Evolutionary conservation across 2,113 vertebrate species (phyloP).

Genomic region (Carollia perspicillata): DNA sequence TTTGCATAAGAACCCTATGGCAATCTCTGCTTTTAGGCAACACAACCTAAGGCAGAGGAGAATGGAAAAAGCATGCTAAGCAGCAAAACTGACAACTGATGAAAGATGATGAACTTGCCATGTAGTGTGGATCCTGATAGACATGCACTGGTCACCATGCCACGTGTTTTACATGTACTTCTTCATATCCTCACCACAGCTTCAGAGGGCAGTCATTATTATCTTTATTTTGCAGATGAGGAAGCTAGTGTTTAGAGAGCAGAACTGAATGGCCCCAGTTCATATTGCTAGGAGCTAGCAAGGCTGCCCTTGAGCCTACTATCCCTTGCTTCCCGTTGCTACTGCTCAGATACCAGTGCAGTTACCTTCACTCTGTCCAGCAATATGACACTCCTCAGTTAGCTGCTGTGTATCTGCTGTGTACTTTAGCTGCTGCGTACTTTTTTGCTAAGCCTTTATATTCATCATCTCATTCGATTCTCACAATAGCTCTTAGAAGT

Average conservation of each 20-base stretch:
- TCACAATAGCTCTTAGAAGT: not conserved
- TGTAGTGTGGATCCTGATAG: rapidly evolving
- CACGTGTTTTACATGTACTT: not conserved
- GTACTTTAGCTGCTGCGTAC: not conserved
- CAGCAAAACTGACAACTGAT: not conserved
- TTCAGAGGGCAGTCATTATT: not conserved
- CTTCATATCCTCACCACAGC: not conserved
- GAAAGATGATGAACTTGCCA: not conserved
- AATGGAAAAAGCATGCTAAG: not conserved
- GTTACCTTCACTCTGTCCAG: not conserved
- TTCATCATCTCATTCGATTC: not conserved
- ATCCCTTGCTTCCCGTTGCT: not conserved
- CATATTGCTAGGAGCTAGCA: not conserved
- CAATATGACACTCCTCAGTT: not conserved
- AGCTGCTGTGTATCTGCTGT: not conserved
- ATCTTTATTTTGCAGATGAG: not conserved
- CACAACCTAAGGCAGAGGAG: not conserved
- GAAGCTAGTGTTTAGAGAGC: not conserved
- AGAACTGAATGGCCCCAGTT: not conserved
- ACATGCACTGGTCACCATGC: not conserved
- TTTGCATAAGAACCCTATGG: not conserved
- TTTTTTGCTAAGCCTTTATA: not conserved
- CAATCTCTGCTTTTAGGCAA: not conserved
- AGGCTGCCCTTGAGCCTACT: not conserved
- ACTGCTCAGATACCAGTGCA: not conserved